Conservation (phyloP, 2,797 vertebrate genomes). For the Gambusia yucatana region DNA sequence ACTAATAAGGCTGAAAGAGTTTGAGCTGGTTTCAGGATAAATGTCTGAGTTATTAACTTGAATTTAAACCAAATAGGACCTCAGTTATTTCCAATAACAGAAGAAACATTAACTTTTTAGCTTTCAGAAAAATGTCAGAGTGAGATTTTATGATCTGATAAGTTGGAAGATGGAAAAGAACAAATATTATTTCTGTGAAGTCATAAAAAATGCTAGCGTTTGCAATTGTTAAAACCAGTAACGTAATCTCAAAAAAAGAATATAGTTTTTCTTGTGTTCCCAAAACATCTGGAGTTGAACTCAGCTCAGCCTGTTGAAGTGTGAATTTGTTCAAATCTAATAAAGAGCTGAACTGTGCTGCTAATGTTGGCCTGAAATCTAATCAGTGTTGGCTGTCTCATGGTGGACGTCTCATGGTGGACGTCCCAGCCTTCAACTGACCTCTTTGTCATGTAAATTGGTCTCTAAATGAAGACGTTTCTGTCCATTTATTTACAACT, state of each 20-base stretch:
- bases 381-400: conserved; percentile 1
- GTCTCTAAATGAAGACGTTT: neutral
- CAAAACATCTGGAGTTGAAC: neutral
- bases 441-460: neutral
- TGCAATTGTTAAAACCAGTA: neutral
- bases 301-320: neutral
- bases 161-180: neutral
- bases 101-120: neutral
- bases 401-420: neutral
- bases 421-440: neutral
- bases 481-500: neutral
- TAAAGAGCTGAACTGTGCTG: neutral
- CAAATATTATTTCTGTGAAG: neutral
- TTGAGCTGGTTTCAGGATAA: neutral
- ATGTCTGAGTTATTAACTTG: neutral
- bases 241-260: neutral
- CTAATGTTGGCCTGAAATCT: neutral
- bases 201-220: neutral
- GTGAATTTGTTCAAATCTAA: neutral
- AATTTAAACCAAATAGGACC: neutral
- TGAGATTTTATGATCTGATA: neutral
- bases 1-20: neutral
- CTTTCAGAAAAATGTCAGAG: neutral
- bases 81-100: neutral
- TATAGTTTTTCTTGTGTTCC: neutral